Conservation (phyloP, 2,113 vertebrate species). For the Ascaphus truei region DNA sequence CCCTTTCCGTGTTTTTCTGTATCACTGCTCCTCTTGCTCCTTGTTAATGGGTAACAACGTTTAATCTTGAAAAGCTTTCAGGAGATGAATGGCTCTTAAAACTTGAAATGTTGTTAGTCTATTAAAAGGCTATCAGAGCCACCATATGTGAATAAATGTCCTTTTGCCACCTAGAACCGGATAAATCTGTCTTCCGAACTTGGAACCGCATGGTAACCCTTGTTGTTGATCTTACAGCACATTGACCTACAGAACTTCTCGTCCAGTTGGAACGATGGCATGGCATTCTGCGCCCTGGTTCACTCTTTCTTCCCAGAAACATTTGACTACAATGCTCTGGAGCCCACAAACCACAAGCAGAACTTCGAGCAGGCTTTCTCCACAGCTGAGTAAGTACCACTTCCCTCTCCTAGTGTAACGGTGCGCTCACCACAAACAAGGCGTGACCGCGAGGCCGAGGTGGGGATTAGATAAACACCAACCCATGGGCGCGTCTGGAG, state of each 20-base stretch:
- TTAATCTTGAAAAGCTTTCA: too few species aligned
- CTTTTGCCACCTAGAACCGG: not conserved
- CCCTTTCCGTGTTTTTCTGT: too few species aligned
- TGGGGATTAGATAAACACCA: too few species aligned
- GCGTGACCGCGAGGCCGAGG: too few species aligned
- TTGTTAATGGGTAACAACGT: too few species aligned
- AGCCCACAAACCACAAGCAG: conserved; percentile 72
- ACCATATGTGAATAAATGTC: too few species aligned
- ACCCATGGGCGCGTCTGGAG: too few species aligned
- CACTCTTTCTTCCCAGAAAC: conserved; percentile 93
- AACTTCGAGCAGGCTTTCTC: conserved; percentile 88
- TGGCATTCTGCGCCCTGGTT: conserved; percentile 93
- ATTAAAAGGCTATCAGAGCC: too few species aligned
- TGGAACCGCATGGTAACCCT: not conserved
- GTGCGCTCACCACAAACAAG: too few species aligned
- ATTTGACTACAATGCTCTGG: conserved; percentile 81
- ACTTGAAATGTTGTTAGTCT: too few species aligned
- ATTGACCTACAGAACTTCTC: conserved; percentile 96
- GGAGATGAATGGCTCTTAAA: too few species aligned
- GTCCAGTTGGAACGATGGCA: conserved; percentile 90
- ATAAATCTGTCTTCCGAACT: not conserved
- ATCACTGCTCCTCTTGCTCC: too few species aligned
- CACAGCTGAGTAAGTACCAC: conserved; percentile 80
- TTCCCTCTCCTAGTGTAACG: not conserved
- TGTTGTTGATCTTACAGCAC: conserved; percentile 59